Evolutionary conservation across 30 jellyfish, hydroid and myxozoan species (phyloP).

Genomic region (Turritopsis rubra): DNA sequence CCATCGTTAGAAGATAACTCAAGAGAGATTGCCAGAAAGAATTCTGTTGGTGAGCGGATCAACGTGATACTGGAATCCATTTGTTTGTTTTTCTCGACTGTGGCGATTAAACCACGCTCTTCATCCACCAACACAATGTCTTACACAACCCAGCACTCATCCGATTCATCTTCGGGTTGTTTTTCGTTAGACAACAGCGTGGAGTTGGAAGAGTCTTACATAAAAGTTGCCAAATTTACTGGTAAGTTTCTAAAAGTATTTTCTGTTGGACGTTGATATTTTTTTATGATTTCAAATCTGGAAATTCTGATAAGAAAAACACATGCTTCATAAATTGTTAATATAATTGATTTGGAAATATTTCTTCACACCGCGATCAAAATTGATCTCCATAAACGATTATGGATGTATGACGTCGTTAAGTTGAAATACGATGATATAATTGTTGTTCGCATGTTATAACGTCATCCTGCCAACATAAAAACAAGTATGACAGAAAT

Average conservation of each 20-base stretch:
- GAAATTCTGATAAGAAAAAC: too few species aligned
- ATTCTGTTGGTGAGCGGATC: not conserved
- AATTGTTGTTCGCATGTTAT: not conserved
- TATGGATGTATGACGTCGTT: not conserved
- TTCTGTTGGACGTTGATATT: not conserved
- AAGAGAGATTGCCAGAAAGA: not conserved
- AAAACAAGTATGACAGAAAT: not conserved
- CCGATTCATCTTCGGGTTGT: conserved; percentile 17
- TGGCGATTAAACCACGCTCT: not conserved
- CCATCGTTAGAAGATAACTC: not conserved
- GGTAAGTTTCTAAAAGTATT: conserved; percentile 8
- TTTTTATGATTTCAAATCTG: too few species aligned
- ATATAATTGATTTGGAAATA: too few species aligned
- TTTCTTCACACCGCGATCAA: too few species aligned
- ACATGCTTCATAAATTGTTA: too few species aligned
- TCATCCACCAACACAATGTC: not conserved
- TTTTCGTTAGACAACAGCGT: conserved; percentile 4
- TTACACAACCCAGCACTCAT: not conserved
- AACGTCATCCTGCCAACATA: not conserved
- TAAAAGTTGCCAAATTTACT: conserved; percentile 21
- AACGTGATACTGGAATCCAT: not conserved
- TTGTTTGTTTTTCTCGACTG: not conserved
- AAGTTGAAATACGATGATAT: not conserved
- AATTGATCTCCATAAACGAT: too few species aligned
- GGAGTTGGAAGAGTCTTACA: conserved; percentile 28